Evolutionary conservation across 2,888 invertebrate genomes (phyloP), one percentile per base, ranked within the genome.

Genomic region (Agrochola lychnidis): DNA sequence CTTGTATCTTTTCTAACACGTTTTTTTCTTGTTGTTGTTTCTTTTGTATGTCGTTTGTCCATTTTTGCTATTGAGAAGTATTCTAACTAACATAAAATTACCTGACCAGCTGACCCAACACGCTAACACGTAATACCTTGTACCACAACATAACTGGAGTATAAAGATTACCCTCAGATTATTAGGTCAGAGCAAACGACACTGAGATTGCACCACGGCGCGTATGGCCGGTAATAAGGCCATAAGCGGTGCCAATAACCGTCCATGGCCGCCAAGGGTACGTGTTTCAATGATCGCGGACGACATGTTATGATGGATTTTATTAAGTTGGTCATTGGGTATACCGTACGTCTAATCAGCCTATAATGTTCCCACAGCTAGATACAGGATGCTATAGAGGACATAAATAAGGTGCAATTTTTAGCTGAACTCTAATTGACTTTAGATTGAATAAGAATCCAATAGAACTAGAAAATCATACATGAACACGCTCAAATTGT

Each of bases 141-240:
- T 66, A 66, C 67, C 79, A 66, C 10, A 67, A 70, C 72, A 76
- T 73, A 85, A 81, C 83, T 78, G 76, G 75, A 69, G 67, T 76
- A 76, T 82, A 79, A 79, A 79, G 81, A 85, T 83, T 84, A 83
- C 85, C 64, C 70, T 42, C 62, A 76, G 83, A 86, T 86, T 87
- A 87, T 86, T 79, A 85, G 85, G 87, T 81, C 87, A 83, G 83
- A 53, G 61, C 76, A 73, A 85, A 87, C 77, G 87, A 87, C 86
- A 83, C 76, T 70, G 85, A 87, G 79, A 85, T 87, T 84, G 72
- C 75, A 82, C 73, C 72, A 61, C 66, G 75, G 57, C 70, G 69
- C 78, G 85, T 70, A 80, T 70, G 68, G 73, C 71, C 71, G 66
- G 80, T 81, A 83, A 87, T 76, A 81, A 67, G 76, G 62, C 63